Evolutionary conservation across 2,888 invertebrate species (phyloP).

Genomic region (Pandemis cinnamomeana): DNA sequence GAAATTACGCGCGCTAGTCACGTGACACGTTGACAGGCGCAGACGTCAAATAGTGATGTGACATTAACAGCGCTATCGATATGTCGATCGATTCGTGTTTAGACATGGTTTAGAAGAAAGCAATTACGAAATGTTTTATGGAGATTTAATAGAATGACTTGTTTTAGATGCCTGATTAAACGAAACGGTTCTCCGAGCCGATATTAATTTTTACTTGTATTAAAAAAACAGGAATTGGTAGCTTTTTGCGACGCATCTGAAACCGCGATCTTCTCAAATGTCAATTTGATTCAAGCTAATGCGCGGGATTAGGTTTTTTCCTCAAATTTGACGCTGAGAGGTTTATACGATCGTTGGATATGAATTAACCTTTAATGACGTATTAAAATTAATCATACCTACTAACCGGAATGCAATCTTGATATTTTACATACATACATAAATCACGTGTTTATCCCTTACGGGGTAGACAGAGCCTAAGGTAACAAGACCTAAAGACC

Average conservation of each 20-base stretch:
- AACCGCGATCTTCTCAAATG: slow-evolving; percentile 38
- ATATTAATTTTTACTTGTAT: neutral
- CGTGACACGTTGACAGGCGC: slow-evolving; percentile 45
- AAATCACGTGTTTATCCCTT: too few species aligned
- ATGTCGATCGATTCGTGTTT: slow-evolving; percentile 44
- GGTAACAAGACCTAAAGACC: too few species aligned
- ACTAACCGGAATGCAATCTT: neutral
- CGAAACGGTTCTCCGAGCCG: neutral
- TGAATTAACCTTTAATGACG: slow-evolving; percentile 34
- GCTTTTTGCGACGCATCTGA: slow-evolving; percentile 12
- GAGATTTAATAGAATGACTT: slow-evolving; percentile 20
- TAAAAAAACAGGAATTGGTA: slow-evolving; percentile 5
- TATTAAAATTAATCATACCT: slow-evolving; percentile 17
- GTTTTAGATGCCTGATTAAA: neutral
- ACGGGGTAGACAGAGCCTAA: too few species aligned
- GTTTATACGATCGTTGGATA: slow-evolving; percentile 22
- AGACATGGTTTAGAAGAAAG: slow-evolving; percentile 40
- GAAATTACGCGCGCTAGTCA: slow-evolving; percentile 28
- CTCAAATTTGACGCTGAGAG: slow-evolving; percentile 32
- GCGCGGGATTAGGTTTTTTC: slow-evolving; percentile 37
- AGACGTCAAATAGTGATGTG: slow-evolving; percentile 46
- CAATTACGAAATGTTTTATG: slow-evolving; percentile 32
- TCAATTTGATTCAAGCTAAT: slow-evolving; percentile 35
- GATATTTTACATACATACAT: neutral
- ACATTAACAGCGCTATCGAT: slow-evolving; percentile 45